phyloP scores from a whole-genome alignment of 2,888 invertebrate genomes.

The Phytoseiulus persimilis region DNA sequence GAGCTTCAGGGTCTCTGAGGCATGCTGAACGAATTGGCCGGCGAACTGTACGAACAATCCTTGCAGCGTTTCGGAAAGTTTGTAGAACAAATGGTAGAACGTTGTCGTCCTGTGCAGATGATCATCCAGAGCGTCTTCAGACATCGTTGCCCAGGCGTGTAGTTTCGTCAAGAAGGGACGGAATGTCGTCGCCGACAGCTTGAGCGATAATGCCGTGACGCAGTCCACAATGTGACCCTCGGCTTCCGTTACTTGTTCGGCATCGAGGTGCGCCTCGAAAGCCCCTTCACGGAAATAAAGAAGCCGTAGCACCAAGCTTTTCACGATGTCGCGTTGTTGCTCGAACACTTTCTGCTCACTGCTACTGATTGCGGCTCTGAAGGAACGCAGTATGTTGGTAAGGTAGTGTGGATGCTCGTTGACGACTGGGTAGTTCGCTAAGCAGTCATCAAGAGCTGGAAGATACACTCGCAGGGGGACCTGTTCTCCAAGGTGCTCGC shows the following conservation, averaged over 20 bases:
- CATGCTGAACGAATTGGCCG: slow-evolving; percentile 68
- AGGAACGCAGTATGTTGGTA: not conserved
- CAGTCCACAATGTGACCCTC: slow-evolving; percentile 69
- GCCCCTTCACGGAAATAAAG: slow-evolving; percentile 42
- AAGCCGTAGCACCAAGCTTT: not conserved
- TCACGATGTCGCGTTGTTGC: slow-evolving; percentile 47
- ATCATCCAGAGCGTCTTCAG: slow-evolving; percentile 54
- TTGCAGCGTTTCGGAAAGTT: slow-evolving; percentile 67
- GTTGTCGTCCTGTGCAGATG: slow-evolving; percentile 42
- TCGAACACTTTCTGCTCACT: slow-evolving; percentile 43
- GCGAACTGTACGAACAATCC: slow-evolving; percentile 83
- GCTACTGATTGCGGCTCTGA: slow-evolving; percentile 13
- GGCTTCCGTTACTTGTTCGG: slow-evolving; percentile 62
- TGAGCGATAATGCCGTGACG: slow-evolving; percentile 69
- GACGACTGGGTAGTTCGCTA: not conserved
- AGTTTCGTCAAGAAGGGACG: slow-evolving; percentile 59
- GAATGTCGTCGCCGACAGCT: slow-evolving; percentile 79
- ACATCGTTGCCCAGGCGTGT: slow-evolving; percentile 70
- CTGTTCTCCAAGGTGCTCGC: slow-evolving; percentile 42
- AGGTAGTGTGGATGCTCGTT: slow-evolving; percentile 10
- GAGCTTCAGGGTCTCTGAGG: slow-evolving; percentile 61
- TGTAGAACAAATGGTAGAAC: slow-evolving; percentile 42
- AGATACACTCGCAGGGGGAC: slow-evolving; percentile 43
- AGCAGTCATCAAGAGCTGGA: slow-evolving; percentile 42
- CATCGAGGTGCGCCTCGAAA: slow-evolving; percentile 54